Evolutionary conservation across 2,113 vertebrate genomes (phyloP).

Genomic region (Archocentrus centrarchus): DNA sequence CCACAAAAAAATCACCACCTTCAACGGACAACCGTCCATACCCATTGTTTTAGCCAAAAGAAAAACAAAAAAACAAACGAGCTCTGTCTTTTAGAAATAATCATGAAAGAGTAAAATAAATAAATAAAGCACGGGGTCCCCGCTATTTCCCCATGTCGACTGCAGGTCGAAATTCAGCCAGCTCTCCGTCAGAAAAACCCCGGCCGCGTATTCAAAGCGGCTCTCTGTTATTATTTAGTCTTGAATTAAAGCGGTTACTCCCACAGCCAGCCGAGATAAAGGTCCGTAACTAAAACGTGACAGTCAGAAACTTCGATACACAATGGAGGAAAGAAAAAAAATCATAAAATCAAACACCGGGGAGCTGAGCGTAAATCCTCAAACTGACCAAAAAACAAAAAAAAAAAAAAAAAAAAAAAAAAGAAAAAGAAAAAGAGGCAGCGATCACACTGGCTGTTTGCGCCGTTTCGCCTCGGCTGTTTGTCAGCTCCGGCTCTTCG

Average conservation of each 20-base stretch:
- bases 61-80: background rate
- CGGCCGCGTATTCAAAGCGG: background rate
- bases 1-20: slow-evolving; percentile 77
- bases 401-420: background rate
- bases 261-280: slow-evolving; percentile 5
- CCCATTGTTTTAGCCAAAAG: slow-evolving; percentile 47
- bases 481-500: slow-evolving; percentile 44
- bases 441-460: background rate
- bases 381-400: background rate
- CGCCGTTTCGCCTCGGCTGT: slow-evolving; percentile 4
- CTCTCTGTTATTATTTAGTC: background rate
- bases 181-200: slow-evolving; percentile 17
- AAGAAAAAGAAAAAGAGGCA: no score
- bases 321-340: background rate
- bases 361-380: slow-evolving; percentile 38
- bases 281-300: slow-evolving; percentile 49
- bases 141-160: slow-evolving; percentile 65
- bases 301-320: slow-evolving; percentile 58
- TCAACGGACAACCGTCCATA: slow-evolving; percentile 75
- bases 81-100: slow-evolving; percentile 9
- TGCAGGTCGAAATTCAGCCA: slow-evolving; percentile 30
- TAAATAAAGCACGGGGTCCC: slow-evolving; percentile 26
- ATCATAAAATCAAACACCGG: slow-evolving; percentile 3
- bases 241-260: slow-evolving; percentile 29
- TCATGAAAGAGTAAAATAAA: slow-evolving; percentile 24